Conservation (phyloP, 2,888 invertebrate genomes). For the Andrena haemorrhoa region DNA sequence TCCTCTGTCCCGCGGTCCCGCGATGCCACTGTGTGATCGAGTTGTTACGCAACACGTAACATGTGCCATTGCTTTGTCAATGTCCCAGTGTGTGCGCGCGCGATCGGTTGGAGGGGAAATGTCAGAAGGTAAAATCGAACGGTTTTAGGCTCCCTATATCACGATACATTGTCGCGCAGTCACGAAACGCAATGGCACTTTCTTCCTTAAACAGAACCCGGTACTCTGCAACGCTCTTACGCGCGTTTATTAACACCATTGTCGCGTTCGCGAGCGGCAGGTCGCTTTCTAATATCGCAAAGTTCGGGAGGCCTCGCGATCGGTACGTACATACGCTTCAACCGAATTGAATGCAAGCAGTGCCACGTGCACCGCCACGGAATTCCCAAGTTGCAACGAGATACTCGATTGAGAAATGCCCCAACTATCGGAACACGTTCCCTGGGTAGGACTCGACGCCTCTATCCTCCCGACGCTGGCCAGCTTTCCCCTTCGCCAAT, state of each 20-base stretch:
- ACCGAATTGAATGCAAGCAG: too few species aligned
- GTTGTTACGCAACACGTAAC: background rate
- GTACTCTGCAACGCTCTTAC: too few species aligned
- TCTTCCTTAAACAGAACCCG: too few species aligned
- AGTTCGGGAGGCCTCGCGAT: too few species aligned
- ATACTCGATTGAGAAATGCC: too few species aligned
- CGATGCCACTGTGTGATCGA: conserved; percentile 20
- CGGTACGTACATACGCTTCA: too few species aligned
- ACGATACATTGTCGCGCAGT: background rate
- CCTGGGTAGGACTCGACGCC: background rate
- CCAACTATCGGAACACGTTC: too few species aligned
- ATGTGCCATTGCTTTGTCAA: conserved; percentile 21
- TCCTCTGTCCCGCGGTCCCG: background rate
- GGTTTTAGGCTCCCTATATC: background rate
- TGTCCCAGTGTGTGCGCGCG: background rate
- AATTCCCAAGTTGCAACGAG: too few species aligned
- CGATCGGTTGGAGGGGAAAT: conserved; percentile 7
- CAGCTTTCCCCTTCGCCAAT: conserved; percentile 19
- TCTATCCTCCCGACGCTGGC: background rate
- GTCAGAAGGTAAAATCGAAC: background rate
- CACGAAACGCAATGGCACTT: background rate
- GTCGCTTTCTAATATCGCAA: too few species aligned
- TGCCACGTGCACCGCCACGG: too few species aligned
- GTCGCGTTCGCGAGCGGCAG: too few species aligned
- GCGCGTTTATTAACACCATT: too few species aligned